A percentile compares a stretch with the other conserved stretches of the same genome.
These are phyloP conservation scores for Chloroclystis v-ata DNA, from an alignment of 2,888 invertebrate genomes.

Conservation along the genomic window DNA sequence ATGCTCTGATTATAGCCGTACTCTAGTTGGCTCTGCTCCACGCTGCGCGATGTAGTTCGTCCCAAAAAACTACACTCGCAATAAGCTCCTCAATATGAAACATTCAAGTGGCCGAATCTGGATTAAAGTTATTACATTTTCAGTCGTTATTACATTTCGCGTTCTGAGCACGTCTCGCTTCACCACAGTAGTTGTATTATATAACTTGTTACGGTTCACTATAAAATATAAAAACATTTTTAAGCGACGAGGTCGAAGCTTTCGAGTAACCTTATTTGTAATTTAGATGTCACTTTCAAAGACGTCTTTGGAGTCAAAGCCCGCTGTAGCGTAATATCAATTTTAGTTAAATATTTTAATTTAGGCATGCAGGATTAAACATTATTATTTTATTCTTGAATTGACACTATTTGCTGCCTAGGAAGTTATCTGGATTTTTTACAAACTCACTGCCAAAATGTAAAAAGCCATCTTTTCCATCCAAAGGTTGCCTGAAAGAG, in stretches of 20 bases:
- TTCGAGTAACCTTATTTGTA: not conserved
- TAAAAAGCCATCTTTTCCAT: too few relatives aligned
- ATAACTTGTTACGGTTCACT: not conserved
- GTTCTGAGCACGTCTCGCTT: conserved; percentile 7
- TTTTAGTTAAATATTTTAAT: too few relatives aligned
- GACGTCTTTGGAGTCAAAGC: not conserved
- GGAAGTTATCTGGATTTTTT: too few relatives aligned
- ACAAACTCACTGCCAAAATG: too few relatives aligned
- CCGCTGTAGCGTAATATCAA: too few relatives aligned
- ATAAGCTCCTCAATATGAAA: conserved; percentile 24
- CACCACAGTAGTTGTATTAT: not conserved
- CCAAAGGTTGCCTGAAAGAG: too few relatives aligned
- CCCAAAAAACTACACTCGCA: conserved; percentile 20
- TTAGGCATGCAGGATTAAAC: too few relatives aligned
- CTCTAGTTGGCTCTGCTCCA: conserved; percentile 23
- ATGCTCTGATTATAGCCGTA: conserved; percentile 19
- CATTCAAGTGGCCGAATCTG: conserved; percentile 9
- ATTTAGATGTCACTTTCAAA: not conserved
- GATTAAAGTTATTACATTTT: conserved; percentile 17
- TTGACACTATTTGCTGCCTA: too few relatives aligned
- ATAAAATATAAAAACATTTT: not conserved
- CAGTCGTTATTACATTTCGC: conserved; percentile 9
- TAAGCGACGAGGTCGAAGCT: too few relatives aligned
- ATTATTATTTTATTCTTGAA: too few relatives aligned
- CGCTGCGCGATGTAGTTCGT: conserved; percentile 9